Evolutionary conservation across 2,113 vertebrate species (phyloP).

Genomic region (Saguinus midas): DNA sequence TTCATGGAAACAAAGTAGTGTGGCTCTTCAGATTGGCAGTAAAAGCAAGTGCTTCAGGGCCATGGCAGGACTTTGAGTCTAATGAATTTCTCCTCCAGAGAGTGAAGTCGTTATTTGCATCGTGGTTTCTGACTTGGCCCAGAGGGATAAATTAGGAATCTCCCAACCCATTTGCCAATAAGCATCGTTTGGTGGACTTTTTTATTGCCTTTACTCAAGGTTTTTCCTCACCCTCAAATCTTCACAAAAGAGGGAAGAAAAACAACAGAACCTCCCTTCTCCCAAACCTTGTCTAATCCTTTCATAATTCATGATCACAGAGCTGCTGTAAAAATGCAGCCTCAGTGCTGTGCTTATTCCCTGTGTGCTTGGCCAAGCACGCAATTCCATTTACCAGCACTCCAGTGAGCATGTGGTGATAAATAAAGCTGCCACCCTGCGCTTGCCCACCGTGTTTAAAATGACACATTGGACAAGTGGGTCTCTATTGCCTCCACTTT

Average conservation of each 20-base stretch:
- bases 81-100: slow-evolving; percentile 5
- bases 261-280: slow-evolving; percentile 39
- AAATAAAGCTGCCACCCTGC: slow-evolving; percentile 44
- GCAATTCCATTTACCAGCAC: background rate
- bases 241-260: slow-evolving; percentile 41
- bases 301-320: slow-evolving; percentile 65
- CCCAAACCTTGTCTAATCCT: slow-evolving; percentile 49
- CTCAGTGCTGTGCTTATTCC: slow-evolving; percentile 46
- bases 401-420: background rate
- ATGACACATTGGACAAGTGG: background rate
- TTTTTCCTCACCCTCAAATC: slow-evolving; percentile 9
- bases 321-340: slow-evolving; percentile 31
- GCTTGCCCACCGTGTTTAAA: slow-evolving; percentile 40
- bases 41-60: background rate
- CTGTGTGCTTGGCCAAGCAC: slow-evolving; percentile 51
- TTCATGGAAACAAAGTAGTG: background rate
- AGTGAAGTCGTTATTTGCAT: slow-evolving; percentile 8
- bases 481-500: slow-evolving; percentile 49
- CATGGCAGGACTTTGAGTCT: background rate
- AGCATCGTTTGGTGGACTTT: slow-evolving; percentile 23
- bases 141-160: slow-evolving; percentile 40
- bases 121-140: slow-evolving; percentile 34
- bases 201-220: background rate
- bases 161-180: background rate
- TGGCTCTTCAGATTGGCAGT: background rate